These are phyloP conservation scores for Erebia ligea DNA, from an alignment of 2,888 invertebrate genomes.

Conservation along the genomic window DNA sequence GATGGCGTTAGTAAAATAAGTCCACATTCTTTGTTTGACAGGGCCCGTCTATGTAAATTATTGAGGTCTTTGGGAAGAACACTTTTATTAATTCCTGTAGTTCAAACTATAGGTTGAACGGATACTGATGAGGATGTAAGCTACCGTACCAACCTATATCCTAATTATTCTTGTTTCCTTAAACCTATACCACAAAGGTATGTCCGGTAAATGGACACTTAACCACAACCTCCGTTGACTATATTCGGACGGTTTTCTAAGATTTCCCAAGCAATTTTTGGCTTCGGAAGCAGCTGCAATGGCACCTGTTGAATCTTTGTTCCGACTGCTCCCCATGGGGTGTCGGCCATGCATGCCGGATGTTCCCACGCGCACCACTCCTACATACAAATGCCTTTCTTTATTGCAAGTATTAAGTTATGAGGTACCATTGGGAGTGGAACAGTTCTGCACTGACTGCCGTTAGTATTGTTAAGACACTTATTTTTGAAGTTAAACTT, in stretches of 20 bases:
- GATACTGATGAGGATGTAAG: too few species aligned
- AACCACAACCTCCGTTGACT: conserved; percentile 63
- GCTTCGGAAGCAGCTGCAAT: conserved; percentile 72
- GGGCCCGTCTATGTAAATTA: too few species aligned
- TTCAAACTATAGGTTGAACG: too few species aligned
- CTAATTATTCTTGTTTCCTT: neutral
- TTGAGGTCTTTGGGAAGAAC: too few species aligned
- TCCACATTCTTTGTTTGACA: too few species aligned
- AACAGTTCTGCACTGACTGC: conserved; percentile 3
- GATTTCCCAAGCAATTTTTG: conserved; percentile 49
- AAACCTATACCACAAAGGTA: neutral
- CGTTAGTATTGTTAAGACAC: neutral
- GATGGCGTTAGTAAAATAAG: too few species aligned
- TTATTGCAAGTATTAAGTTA: conserved; percentile 40
- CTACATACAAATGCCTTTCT: conserved; percentile 43
- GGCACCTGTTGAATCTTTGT: conserved; percentile 67
- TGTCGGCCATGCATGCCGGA: conserved; percentile 56
- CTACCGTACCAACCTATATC: neutral
- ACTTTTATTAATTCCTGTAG: too few species aligned
- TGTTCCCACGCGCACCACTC: conserved; percentile 73
- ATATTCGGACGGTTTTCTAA: conserved; percentile 40
- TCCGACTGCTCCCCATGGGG: conserved; percentile 47
- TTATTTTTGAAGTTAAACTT: too few species aligned
- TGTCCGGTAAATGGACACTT: neutral
- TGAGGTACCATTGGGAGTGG: conserved; percentile 26